phyloP scores from a whole-genome alignment of 2,113 vertebrate species.

The Cichladusa arquata region DNA sequence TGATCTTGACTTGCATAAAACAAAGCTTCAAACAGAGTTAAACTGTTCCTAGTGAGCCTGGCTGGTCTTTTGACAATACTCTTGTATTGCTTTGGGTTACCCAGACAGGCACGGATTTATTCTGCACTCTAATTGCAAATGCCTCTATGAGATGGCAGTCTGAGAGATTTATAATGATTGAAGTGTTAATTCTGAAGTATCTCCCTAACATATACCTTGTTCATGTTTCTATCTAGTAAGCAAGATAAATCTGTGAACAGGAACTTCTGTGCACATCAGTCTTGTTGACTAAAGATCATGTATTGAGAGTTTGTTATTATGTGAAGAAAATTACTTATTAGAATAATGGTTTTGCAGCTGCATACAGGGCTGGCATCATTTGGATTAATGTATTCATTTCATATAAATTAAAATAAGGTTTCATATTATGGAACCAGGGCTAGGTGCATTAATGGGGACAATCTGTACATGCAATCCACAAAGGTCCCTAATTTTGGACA shows the following conservation, averaged over 20 bases:
- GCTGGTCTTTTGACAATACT: background rate
- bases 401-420: background rate
- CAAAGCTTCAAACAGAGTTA: background rate
- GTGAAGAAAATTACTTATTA: background rate
- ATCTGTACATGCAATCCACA: background rate
- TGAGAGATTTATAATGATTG: background rate
- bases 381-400: background rate
- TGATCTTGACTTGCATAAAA: background rate
- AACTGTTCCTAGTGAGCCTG: background rate
- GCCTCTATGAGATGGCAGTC: background rate
- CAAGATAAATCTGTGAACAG: background rate
- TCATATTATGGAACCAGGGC: background rate
- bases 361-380: background rate
- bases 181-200: background rate
- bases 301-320: background rate
- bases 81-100: background rate
- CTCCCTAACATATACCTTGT: background rate
- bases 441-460: background rate
- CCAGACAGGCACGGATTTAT: background rate
- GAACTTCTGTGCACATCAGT: background rate
- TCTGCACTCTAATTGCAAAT: background rate
- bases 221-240: background rate
- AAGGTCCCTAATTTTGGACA: background rate
- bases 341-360: background rate
- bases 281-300: background rate